Base-by-base conservation (phyloP, 53 echinoderm and acorn worm genomes). In the Henricia sp. region DNA sequence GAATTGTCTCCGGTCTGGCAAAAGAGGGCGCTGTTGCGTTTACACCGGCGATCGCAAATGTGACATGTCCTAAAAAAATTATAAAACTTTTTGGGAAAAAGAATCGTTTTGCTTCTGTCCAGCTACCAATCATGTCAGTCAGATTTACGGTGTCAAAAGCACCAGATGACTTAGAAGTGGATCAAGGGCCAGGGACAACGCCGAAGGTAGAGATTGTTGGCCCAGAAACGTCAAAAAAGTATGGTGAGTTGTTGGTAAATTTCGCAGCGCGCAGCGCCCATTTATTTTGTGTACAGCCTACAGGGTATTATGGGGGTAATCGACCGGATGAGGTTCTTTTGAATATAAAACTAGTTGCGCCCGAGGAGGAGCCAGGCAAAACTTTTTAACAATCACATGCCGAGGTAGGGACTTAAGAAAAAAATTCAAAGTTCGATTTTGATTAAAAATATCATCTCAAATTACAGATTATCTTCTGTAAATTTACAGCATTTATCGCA, bases 141-240 rank as follows among this genome's bases (percentile, higher is more conserved):
- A 38, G 88, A 68, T 88, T 88, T 24, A 88, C 88, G 46, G 88
- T 88, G 39, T 82, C 88, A 20, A 88, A 82, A 48, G 56, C 82
- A 35, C 68, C 77, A 54, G 88, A 88, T 42, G 82, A 88, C 65
- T 59, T 88, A 43, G 82, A 78, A 69, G 53, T 55, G 20, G 82
- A 82, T 58, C n/a, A n/a, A n/a, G 77, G 58, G 2, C 13, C 83
- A 9, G 25, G 32, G 0, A 48, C 59, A 1, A 62, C 80, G 46
- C 86, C 86, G 21, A 66, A 86, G 13, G 67, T 86, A 20, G 75
- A 86, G 40, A 51, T 86, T 9, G 67, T 86, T 23, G 76, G 76
- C 21, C 46, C n/a, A 34, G 86, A 76, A 67, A 39, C 66, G 20
- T 48, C 86, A 24, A 85, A 34, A 37, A 86, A 86, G 58, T 86